Percentiles rank a stretch among this genome's conserved stretches.
phyloP scores from a whole-genome alignment of 2,113 vertebrate species.

The Eublepharis macularius region DNA sequence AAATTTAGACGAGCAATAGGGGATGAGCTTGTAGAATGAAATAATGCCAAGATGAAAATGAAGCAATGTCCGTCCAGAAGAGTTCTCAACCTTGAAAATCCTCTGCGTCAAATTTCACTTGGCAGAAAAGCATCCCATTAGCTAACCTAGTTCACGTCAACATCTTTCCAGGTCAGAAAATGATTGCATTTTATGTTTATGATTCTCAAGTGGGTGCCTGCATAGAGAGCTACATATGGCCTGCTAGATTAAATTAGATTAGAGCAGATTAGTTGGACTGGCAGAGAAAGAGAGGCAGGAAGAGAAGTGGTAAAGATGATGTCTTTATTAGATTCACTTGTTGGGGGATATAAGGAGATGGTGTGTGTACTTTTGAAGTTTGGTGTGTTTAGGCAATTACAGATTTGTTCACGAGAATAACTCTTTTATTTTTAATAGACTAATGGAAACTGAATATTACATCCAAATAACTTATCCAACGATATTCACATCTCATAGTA shows the following conservation, averaged over 20 bases:
- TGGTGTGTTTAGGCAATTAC: not conserved
- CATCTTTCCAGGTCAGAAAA: constrained; percentile 59
- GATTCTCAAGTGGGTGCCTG: constrained; percentile 26
- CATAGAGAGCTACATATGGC: constrained; percentile 34
- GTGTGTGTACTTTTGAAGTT: not conserved
- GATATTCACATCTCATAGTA: too few species aligned
- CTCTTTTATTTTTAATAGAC: too few species aligned
- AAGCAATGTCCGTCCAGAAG: constrained; percentile 29
- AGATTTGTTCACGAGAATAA: not conserved
- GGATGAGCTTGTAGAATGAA: constrained; percentile 21
- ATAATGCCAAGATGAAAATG: constrained; percentile 42
- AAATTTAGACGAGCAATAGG: constrained; percentile 43
- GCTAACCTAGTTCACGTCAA: constrained; percentile 43
- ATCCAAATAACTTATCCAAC: too few species aligned
- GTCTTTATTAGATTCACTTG: constrained; percentile 13
- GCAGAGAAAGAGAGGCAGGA: constrained; percentile 13
- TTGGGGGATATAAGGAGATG: not conserved
- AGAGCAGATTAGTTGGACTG: constrained; percentile 34
- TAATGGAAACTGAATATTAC: too few species aligned
- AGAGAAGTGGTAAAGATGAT: constrained; percentile 17
- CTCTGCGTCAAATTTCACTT: not conserved
- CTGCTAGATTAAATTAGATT: constrained; percentile 37
- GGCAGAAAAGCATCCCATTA: constrained; percentile 30
- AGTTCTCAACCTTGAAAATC: constrained; percentile 48
- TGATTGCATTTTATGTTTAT: constrained; percentile 33